These are phyloP conservation scores for Lampris megalopsis DNA, from an alignment of 2,113 vertebrate species.

Conservation along the genomic window DNA sequence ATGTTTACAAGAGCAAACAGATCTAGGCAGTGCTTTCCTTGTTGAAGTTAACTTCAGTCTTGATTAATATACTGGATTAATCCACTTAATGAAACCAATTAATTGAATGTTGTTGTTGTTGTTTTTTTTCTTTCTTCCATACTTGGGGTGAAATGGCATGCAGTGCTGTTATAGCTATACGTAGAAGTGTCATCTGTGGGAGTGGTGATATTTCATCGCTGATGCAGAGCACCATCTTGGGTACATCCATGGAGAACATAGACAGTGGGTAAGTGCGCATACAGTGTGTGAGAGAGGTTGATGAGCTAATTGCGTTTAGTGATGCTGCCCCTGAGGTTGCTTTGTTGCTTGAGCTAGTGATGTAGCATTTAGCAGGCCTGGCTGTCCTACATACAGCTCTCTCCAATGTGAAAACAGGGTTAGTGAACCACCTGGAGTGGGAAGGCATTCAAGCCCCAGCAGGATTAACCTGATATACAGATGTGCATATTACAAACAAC, in stretches of 20 bases:
- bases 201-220: conserved; percentile 61
- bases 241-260: conserved; percentile 61
- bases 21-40: conserved; percentile 71
- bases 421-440: background rate
- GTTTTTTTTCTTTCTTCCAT: conserved; percentile 69
- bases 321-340: conserved; percentile 79
- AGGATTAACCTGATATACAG: conserved; percentile 72
- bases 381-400: conserved; percentile 10
- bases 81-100: conserved; percentile 59
- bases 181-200: conserved; percentile 67
- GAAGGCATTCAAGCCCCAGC: conserved; percentile 52
- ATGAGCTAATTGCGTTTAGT: conserved; percentile 44
- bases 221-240: conserved; percentile 67
- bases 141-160: conserved; percentile 80
- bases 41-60: conserved; percentile 27
- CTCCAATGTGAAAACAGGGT: conserved; percentile 30
- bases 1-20: conserved; percentile 74
- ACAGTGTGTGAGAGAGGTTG: conserved; percentile 43
- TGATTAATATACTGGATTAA: conserved; percentile 37
- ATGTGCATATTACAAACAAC: conserved; percentile 69
- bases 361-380: conserved; percentile 44
- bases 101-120: conserved; percentile 44
- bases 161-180: conserved; percentile 66
- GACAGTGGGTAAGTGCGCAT: conserved; percentile 58
- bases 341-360: conserved; percentile 68